Evolutionary conservation across 2,113 vertebrate species (phyloP).

Genomic region (Maccullochella peelii): DNA sequence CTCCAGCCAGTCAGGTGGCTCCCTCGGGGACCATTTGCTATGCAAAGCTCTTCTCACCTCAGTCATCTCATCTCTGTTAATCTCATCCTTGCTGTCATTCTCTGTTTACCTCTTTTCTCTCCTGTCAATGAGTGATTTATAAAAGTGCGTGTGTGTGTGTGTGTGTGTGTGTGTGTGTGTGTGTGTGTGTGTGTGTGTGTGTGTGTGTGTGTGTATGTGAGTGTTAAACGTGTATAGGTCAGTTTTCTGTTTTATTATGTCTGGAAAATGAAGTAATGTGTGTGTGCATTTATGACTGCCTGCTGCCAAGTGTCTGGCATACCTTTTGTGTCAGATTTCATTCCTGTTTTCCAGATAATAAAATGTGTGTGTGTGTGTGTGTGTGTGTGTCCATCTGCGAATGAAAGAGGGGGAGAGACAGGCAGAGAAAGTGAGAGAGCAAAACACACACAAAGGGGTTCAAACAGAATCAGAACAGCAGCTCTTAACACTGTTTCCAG

Average conservation of each 20-base stretch:
- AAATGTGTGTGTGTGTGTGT: constrained; percentile 3
- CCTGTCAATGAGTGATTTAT: neutral
- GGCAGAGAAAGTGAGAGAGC: neutral
- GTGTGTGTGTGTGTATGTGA: neutral
- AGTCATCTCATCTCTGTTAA: neutral
- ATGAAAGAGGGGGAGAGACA: neutral
- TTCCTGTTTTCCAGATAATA: constrained; percentile 10
- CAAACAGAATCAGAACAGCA: neutral
- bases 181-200: neutral
- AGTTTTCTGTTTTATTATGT: constrained; percentile 17
- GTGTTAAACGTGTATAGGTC: constrained; percentile 1
- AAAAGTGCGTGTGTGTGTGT: neutral
- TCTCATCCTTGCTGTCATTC: neutral
- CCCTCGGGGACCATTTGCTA: constrained; percentile 15
- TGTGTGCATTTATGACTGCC: constrained; percentile 11
- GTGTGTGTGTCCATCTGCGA: neutral
- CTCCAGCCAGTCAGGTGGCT: constrained; percentile 15
- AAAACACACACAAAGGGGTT: constrained; percentile 2
- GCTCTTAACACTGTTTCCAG: neutral
- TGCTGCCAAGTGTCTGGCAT: constrained; percentile 32
- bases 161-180: neutral
- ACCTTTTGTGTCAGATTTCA: constrained; percentile 52
- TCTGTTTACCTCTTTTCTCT: neutral
- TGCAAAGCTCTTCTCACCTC: neutral
- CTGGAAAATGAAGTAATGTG: constrained; percentile 19